Conservation (phyloP, 2,888 invertebrate species). For the Iselma pallidipennis region DNA sequence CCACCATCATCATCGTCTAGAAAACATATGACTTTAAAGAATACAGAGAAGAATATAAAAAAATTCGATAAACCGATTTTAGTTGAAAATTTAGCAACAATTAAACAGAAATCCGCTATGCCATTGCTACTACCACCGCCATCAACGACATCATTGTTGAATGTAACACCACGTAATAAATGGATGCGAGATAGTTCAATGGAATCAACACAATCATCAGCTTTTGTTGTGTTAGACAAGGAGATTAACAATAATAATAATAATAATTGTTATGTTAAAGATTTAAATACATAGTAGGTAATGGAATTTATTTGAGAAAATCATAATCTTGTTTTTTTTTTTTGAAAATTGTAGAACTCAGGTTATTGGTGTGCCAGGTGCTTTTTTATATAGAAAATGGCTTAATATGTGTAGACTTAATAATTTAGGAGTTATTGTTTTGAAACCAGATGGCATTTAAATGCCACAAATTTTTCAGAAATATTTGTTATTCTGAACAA, state of each 20-base stretch:
- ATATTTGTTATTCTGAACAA: too few relatives aligned
- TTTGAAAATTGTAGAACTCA: too few relatives aligned
- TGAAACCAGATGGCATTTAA: too few relatives aligned
- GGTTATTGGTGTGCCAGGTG: too few relatives aligned
- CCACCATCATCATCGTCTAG: constrained; percentile 6
- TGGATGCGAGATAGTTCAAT: constrained; percentile 24
- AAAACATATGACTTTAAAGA: too few relatives aligned
- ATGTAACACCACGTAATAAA: constrained; percentile 21
- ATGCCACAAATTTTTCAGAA: too few relatives aligned
- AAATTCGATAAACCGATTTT: constrained; percentile 46
- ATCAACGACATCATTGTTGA: constrained; percentile 11
- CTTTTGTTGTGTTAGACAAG: constrained; percentile 42
- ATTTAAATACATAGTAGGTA: not conserved
- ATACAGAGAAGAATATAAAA: not conserved
- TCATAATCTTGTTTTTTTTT: too few relatives aligned
- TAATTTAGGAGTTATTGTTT: too few relatives aligned
- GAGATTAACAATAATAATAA: constrained; percentile 38
- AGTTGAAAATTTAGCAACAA: constrained; percentile 36
- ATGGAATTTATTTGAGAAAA: too few relatives aligned
- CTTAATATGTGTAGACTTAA: too few relatives aligned
- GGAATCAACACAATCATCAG: constrained; percentile 31
- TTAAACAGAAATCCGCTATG: not conserved
- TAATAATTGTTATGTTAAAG: not conserved
- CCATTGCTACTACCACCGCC: constrained; percentile 21
- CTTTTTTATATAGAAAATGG: too few relatives aligned